Base-by-base conservation (phyloP, 2,888 invertebrate genomes). In the Adineta ricciae region DNA sequence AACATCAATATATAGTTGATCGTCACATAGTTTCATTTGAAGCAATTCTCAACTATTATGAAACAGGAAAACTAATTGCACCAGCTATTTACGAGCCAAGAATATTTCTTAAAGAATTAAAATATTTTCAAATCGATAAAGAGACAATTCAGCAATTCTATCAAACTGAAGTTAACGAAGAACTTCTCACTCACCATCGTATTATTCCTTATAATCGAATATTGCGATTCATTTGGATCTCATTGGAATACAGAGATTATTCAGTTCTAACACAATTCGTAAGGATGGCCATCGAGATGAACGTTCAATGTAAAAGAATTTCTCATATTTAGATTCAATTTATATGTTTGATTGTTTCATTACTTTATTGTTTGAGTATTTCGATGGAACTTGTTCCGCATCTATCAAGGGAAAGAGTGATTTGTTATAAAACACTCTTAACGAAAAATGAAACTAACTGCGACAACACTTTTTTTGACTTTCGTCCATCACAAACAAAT, bases 1-100 rank as follows among this genome's bases (percentile, higher is more conserved):
- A 78, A 78, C 38, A 41, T 41, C 78, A 78, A 38, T 78, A 41
- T 41, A 41, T 78, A 9, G n/a, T 78, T 21, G 78, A 78, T 78
- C 78, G 78, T 41, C 78, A 78, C n/a, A 78, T 78, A 41, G 5
- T n/a, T 41, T 78, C 78, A 16, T 78, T 78, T 41, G 78, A 78
- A 78, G 78, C 78, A 41, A 78, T 78, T n/a, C 24, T 78, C 4
- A 78, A 78, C n/a, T 78, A 78, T 78, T 78, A 78, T 41, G 78
- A 78, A 41, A 78, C 78, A 78, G 78, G 78, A 14, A 78, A 78
- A 78, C 41, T 78, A 41, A 24, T n/a, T n/a, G 14, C n/a, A 41
- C 78, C 78, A 3, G n/a, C 78, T n/a, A 41, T 78, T 7, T 78
- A 78, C 41, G 78, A 78, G 41, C 41, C 78, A n/a, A 41, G 24